phyloP scores from a whole-genome alignment of 2,113 vertebrate genomes.

The Ochotona curzoniae region DNA sequence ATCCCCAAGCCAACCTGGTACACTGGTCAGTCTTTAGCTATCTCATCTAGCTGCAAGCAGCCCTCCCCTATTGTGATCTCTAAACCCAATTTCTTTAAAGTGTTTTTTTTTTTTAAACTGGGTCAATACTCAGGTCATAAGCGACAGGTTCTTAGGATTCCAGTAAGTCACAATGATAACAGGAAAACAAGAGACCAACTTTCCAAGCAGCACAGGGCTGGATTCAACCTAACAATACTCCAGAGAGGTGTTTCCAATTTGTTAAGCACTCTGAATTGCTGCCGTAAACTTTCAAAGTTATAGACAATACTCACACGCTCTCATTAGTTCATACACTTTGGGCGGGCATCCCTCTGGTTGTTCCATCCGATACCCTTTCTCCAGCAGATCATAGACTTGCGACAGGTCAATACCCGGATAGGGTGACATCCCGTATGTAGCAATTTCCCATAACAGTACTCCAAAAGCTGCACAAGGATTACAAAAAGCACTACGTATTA shows the following conservation, averaged over 20 bases:
- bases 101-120: not conserved
- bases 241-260: conserved; percentile 14
- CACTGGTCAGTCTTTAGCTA: not conserved
- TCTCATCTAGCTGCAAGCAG: not conserved
- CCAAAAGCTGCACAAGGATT: conserved; percentile 92
- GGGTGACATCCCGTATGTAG: conserved; percentile 99
- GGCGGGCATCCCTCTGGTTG: conserved; percentile 98
- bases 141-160: conserved; percentile 15
- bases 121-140: not conserved
- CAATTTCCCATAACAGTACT: conserved; percentile 98
- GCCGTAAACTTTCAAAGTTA: conserved; percentile 28
- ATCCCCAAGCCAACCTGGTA: not conserved
- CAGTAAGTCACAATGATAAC: not conserved
- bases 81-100: conserved; percentile 1
- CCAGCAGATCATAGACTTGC: conserved; percentile 98
- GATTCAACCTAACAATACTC: not conserved
- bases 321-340: conserved; percentile 99
- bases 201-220: not conserved
- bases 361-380: conserved; percentile 99
- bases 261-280: conserved; percentile 1
- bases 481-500: not conserved
- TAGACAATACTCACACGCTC: conserved; percentile 94
- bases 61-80: not conserved
- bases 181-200: not conserved
- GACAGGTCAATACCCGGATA: conserved; percentile 99